These are phyloP conservation scores for Ptychodera flava DNA, from an alignment of 35 echinoderm and acorn worm species.

Conservation along the genomic window DNA sequence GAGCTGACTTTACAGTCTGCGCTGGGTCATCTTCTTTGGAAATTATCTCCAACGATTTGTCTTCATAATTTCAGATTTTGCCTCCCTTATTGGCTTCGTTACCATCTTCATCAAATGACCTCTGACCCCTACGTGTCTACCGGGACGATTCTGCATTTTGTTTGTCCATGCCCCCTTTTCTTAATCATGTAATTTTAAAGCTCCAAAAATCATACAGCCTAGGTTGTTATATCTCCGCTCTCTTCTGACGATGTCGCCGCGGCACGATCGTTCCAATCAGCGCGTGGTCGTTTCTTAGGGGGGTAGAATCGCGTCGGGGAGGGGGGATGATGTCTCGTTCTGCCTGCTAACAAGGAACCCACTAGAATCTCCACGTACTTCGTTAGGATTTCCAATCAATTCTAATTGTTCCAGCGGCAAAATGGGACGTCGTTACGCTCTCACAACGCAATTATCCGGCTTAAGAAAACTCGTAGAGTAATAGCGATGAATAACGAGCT, in stretches of 20 bases:
- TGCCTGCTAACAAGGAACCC: background rate
- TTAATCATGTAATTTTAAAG: background rate
- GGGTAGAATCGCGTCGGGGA: background rate
- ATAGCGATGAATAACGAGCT: too few species aligned
- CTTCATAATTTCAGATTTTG: background rate
- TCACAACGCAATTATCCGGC: background rate
- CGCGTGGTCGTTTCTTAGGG: background rate
- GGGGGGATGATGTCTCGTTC: background rate
- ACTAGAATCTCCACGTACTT: background rate
- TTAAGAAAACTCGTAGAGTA: too few species aligned
- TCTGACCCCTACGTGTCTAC: background rate
- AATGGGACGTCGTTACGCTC: background rate
- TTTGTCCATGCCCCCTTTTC: background rate
- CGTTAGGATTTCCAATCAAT: background rate
- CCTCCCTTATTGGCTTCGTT: background rate
- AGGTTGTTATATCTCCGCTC: background rate
- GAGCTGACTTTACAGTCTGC: background rate
- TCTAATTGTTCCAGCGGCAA: background rate
- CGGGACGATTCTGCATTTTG: background rate
- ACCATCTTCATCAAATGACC: background rate
- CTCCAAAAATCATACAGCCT: background rate
- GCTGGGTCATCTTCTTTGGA: background rate
- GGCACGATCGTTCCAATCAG: background rate
- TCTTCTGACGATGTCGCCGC: background rate
- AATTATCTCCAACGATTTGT: background rate